These are phyloP conservation scores for Amblyopsis hoosieri DNA, from an alignment of 2,797 vertebrate genomes.

Conservation along the genomic window DNA sequence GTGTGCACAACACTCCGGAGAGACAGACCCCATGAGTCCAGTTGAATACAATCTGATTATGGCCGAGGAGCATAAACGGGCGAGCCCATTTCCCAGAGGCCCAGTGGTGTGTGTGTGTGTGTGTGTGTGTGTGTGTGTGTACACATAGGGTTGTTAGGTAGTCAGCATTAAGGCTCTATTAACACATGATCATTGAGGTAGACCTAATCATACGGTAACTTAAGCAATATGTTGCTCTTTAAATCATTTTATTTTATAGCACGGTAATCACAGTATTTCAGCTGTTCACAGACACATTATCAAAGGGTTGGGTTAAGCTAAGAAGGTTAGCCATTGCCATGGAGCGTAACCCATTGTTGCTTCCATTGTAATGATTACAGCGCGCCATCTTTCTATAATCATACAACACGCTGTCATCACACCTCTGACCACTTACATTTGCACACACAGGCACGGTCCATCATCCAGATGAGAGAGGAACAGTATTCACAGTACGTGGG, in stretches of 20 bases:
- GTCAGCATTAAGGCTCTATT: too few relatives aligned
- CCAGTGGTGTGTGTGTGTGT: slow-evolving; percentile 16
- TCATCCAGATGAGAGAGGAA: slow-evolving; percentile 99
- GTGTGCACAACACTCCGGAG: slow-evolving; percentile 42
- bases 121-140: background rate
- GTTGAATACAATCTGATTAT: slow-evolving; percentile 81
- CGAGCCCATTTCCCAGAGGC: slow-evolving; percentile 13
- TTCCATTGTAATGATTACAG: too few relatives aligned
- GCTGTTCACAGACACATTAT: background rate
- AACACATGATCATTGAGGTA: background rate
- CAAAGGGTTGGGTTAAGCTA: background rate
- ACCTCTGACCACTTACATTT: slow-evolving; percentile 83
- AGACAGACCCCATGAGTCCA: slow-evolving; percentile 73
- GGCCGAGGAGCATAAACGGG: slow-evolving; percentile 39
- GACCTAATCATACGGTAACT: too few relatives aligned
- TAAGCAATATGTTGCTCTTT: background rate
- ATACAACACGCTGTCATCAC: too few relatives aligned
- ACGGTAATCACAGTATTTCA: background rate
- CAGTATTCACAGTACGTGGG: slow-evolving; percentile 98
- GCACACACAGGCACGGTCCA: slow-evolving; percentile 98
- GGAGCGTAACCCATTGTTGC: too few relatives aligned
- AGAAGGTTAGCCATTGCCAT: too few relatives aligned
- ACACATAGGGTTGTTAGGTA: background rate
- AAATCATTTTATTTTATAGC: slow-evolving; percentile 6
- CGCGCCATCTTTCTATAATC: too few relatives aligned